phyloP scores from a whole-genome alignment of 2,113 vertebrate genomes.

The Lophochroa leadbeateri region DNA sequence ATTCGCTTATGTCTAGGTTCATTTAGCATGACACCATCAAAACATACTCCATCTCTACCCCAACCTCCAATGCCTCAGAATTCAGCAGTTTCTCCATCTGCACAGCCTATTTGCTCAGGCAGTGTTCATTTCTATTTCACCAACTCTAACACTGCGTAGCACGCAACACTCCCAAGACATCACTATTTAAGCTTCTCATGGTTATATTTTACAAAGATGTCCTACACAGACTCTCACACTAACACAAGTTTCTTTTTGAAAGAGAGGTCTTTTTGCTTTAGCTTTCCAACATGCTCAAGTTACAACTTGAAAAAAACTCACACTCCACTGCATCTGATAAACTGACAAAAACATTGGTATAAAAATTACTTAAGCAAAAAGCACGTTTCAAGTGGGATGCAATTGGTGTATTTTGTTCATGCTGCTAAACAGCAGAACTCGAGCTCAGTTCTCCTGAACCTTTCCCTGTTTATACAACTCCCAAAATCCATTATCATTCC shows the following conservation, averaged over 20 bases:
- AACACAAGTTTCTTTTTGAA: not conserved
- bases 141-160: not conserved
- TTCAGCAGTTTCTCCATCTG: not conserved
- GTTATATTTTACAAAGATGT: not conserved
- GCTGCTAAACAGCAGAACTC: not conserved
- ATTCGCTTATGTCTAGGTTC: not conserved
- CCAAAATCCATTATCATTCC: not conserved
- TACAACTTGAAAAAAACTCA: not conserved
- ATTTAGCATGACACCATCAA: not conserved
- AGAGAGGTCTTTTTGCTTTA: not conserved
- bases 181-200: not conserved
- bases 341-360: not conserved
- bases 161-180: fast-evolving
- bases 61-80: not conserved
- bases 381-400: not conserved
- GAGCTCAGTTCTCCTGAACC: not conserved
- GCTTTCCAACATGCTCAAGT: not conserved
- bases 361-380: not conserved
- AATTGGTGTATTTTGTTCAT: not conserved
- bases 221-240: not conserved
- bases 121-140: not conserved
- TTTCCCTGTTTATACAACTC: not conserved
- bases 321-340: not conserved
- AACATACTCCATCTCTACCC: not conserved
- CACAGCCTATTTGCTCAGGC: not conserved